phyloP scores from a whole-genome alignment of 2,797 vertebrate species.

The Nothura maculosa region DNA sequence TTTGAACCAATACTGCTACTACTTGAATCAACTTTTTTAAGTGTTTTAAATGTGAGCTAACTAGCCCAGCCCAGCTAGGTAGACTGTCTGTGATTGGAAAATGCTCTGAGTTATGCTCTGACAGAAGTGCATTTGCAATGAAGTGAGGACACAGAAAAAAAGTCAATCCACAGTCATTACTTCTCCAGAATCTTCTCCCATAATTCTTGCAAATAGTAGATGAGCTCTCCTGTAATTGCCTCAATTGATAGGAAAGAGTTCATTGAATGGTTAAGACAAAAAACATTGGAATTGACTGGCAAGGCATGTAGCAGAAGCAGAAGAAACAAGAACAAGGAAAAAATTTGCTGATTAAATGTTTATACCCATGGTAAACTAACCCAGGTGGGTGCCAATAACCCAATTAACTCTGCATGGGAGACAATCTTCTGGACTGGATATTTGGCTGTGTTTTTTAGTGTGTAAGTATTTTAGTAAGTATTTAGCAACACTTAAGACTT shows the following conservation, averaged over 20 bases:
- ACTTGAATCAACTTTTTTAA: neutral
- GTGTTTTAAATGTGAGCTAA: neutral
- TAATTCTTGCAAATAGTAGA: slow-evolving; percentile 23
- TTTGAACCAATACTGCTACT: neutral
- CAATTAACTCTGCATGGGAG: neutral
- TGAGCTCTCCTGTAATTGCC: neutral
- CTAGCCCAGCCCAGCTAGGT: neutral
- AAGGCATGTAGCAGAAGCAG: neutral
- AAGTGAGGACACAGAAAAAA: neutral
- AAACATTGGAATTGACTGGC: neutral
- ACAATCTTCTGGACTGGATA: neutral
- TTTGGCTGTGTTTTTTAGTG: neutral
- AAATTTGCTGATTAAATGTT: neutral
- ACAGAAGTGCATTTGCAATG: neutral
- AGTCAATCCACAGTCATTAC: slow-evolving; percentile 25
- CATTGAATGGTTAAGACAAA: neutral
- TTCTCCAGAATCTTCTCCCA: neutral
- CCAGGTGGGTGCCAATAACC: neutral
- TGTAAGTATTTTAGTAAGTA: neutral
- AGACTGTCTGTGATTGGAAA: neutral
- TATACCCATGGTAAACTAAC: neutral
- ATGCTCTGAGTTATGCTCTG: neutral
- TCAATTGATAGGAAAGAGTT: neutral
- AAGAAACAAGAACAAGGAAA: neutral
- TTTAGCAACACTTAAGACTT: neutral